Evolutionary conservation across 2,797 vertebrate genomes (phyloP).

Genomic region (Morus bassanus): DNA sequence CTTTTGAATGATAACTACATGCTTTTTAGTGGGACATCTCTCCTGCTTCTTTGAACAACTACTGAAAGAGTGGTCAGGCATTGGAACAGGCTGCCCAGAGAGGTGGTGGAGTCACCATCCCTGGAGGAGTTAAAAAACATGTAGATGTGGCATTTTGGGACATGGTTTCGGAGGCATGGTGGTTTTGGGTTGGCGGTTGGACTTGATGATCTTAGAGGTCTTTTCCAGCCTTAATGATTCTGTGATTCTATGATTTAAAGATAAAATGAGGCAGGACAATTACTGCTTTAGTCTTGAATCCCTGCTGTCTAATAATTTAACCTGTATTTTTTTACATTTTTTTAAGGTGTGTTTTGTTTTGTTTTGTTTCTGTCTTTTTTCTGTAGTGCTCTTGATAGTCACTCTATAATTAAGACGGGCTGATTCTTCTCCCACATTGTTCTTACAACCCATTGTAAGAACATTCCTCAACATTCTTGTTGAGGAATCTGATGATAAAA

Average conservation of each 20-base stretch:
- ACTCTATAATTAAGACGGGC: neutral
- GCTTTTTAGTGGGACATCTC: neutral
- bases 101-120: no score
- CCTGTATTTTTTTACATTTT: neutral
- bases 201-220: no score
- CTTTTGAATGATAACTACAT: accelerated
- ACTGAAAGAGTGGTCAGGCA: no score
- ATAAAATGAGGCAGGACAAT: neutral
- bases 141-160: no score
- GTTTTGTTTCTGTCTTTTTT: neutral
- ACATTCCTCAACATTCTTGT: neutral
- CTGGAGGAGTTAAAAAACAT: no score
- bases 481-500: neutral
- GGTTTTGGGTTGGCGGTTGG: no score
- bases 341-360: neutral
- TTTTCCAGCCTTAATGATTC: no score
- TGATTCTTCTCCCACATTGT: neutral
- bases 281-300: neutral
- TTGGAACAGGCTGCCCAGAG: no score
- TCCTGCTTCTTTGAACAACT: neutral
- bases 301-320: neutral
- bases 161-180: no score
- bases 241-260: neutral
- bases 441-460: neutral
- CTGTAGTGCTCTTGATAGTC: neutral